phyloP scores from a whole-genome alignment of 2,888 invertebrate genomes.

The Bursaphelenchus okinawaensis region DNA sequence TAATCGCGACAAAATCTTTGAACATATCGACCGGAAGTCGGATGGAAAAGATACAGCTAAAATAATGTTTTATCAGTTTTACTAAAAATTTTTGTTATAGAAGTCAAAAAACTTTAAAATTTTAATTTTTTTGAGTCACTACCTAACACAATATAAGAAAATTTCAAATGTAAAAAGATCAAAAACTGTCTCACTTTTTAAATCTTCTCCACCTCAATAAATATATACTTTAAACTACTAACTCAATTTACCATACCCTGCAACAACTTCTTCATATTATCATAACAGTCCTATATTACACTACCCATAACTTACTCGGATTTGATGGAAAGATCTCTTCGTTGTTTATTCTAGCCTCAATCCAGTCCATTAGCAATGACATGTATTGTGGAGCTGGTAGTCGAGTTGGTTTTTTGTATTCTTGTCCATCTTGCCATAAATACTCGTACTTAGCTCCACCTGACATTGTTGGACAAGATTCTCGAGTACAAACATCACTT shows the following conservation, averaged over 20 bases:
- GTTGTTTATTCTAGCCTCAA: slow-evolving; percentile 81
- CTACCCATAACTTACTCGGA: slow-evolving; percentile 62
- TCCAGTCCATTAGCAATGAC: slow-evolving; percentile 72
- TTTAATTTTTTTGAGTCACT: too few species aligned
- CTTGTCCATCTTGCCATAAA: slow-evolving; percentile 77
- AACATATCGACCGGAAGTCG: slow-evolving; percentile 72
- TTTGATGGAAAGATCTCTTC: slow-evolving; percentile 78
- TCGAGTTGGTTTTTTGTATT: slow-evolving; percentile 71
- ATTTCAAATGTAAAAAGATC: too few species aligned
- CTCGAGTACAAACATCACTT: slow-evolving; percentile 73
- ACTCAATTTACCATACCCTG: too few species aligned
- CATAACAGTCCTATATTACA: too few species aligned
- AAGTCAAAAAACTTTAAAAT: too few species aligned
- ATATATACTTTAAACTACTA: too few species aligned
- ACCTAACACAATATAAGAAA: too few species aligned
- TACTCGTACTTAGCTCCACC: slow-evolving; percentile 80
- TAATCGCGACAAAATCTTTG: slow-evolving; percentile 79
- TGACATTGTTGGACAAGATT: slow-evolving; percentile 81
- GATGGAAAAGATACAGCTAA: slow-evolving; percentile 80
- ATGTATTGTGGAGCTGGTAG: slow-evolving; percentile 79
- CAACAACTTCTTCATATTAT: too few species aligned
- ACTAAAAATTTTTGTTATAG: too few species aligned
- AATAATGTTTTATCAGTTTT: too few species aligned
- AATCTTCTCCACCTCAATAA: too few species aligned
- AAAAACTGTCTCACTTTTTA: too few species aligned